Evolutionary conservation across 1,140 invertebrate genomes (phyloP).

Genomic region (Steinernema khuongi): DNA sequence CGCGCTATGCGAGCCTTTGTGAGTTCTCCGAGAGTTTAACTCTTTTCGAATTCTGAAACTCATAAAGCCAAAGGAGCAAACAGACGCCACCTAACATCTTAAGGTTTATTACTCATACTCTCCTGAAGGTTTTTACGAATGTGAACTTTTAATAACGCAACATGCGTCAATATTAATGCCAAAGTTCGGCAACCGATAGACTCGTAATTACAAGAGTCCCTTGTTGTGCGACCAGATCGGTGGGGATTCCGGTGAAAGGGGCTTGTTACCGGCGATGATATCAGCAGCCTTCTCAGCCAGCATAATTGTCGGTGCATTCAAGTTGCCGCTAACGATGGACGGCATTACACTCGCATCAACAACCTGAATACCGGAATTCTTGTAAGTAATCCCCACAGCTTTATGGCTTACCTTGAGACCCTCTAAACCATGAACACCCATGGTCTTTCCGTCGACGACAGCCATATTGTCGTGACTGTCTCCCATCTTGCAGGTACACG

Average conservation of each 20-base stretch:
- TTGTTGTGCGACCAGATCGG: constrained; percentile 42
- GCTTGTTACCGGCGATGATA: constrained; percentile 58
- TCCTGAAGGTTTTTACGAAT: too few species aligned
- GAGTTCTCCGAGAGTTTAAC: too few species aligned
- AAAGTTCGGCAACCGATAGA: neutral
- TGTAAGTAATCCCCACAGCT: constrained; percentile 15
- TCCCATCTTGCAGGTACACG: constrained; percentile 64
- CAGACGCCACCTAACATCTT: too few species aligned
- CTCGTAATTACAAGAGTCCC: neutral
- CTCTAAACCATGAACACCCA: constrained; percentile 61
- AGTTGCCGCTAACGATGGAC: constrained; percentile 63
- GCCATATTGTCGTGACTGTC: constrained; percentile 58
- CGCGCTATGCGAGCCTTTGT: too few species aligned
- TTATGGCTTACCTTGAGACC: constrained; percentile 52
- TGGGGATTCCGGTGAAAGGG: constrained; percentile 41
- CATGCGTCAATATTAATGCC: neutral
- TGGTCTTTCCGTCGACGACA: constrained; percentile 60
- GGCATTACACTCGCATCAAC: constrained; percentile 66
- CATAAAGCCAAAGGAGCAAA: too few species aligned
- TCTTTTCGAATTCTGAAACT: too few species aligned
- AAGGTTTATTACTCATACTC: too few species aligned
- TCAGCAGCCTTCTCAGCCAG: constrained; percentile 64
- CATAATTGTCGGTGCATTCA: constrained; percentile 65
- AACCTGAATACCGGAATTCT: constrained; percentile 54
- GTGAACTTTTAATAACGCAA: too few species aligned